These are phyloP conservation scores for Drosophila antonietae DNA, from an alignment of 2,888 invertebrate species.

Conservation along the genomic window DNA sequence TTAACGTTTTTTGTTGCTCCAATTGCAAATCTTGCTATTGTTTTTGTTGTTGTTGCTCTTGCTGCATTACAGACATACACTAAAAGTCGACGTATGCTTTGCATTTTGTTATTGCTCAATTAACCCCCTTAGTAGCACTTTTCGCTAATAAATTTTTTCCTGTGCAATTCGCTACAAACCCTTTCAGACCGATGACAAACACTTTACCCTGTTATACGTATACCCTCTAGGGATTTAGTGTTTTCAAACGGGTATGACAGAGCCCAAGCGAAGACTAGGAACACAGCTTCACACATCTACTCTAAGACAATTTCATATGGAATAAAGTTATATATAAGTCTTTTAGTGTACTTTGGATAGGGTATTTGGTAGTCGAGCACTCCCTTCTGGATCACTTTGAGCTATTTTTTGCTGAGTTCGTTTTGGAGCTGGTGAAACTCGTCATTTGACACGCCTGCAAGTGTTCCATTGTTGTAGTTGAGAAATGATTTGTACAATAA, in stretches of 20 bases:
- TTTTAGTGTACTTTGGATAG: neutral
- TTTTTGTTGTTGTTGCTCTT: conserved; percentile 39
- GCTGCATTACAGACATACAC: conserved; percentile 50
- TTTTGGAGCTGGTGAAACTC: conserved; percentile 49
- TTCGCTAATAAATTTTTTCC: conserved; percentile 61
- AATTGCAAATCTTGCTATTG: conserved; percentile 43
- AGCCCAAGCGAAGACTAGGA: neutral
- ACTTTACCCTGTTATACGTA: conserved; percentile 38
- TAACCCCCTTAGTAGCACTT: conserved; percentile 65
- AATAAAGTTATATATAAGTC: neutral
- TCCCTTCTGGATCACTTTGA: neutral
- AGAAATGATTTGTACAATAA: conserved; percentile 63
- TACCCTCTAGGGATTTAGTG: neutral
- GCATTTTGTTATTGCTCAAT: conserved; percentile 72
- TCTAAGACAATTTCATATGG: too few species aligned
- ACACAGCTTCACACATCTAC: neutral
- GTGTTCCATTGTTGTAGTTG: conserved; percentile 61
- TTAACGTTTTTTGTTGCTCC: conserved; percentile 11
- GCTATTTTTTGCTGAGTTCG: conserved; percentile 1
- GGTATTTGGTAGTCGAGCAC: conserved; percentile 9
- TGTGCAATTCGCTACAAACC: conserved; percentile 35
- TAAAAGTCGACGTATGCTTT: conserved; percentile 50
- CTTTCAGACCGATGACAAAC: conserved; percentile 58
- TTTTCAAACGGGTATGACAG: neutral
- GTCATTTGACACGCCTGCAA: conserved; percentile 49